A percentile compares a stretch with the other conserved stretches of the same genome.
These are phyloP conservation scores for Anneissia japonica DNA, from an alignment of 35 echinoderm and acorn worm species.

Conservation along the genomic window DNA sequence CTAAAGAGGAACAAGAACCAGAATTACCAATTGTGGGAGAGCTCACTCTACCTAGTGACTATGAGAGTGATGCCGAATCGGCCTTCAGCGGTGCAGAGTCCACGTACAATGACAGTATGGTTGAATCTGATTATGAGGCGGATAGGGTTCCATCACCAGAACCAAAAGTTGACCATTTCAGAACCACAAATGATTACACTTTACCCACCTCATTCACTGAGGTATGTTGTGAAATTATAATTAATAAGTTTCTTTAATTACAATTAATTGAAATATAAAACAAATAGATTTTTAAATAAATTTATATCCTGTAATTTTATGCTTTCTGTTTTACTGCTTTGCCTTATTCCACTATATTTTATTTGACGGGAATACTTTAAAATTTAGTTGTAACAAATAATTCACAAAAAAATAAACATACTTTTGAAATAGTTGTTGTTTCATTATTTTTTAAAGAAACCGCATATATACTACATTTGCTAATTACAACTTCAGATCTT, in stretches of 20 bases:
- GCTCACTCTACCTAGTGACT: slow-evolving; percentile 56
- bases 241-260: background rate
- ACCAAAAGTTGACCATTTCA: background rate
- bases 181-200: background rate
- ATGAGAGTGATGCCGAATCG: slow-evolving; percentile 77
- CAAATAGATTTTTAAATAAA: too few species aligned
- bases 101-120: slow-evolving; percentile 46
- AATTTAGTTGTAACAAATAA: too few species aligned
- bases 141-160: background rate
- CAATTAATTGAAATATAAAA: too few species aligned
- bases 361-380: too few species aligned
- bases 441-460: too few species aligned
- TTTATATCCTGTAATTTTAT: too few species aligned
- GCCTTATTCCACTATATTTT: too few species aligned
- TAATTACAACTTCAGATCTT: too few species aligned
- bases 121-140: slow-evolving; percentile 63
- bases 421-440: too few species aligned
- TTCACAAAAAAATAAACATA: too few species aligned
- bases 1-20: slow-evolving; percentile 45
- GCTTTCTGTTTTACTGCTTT: too few species aligned
- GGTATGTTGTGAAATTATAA: background rate
- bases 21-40: slow-evolving; percentile 62
- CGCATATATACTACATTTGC: too few species aligned
- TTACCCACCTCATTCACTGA: background rate
- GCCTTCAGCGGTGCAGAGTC: slow-evolving; percentile 42